phyloP scores from a whole-genome alignment of 2,888 invertebrate genomes.

The Coecobrya sp. region DNA sequence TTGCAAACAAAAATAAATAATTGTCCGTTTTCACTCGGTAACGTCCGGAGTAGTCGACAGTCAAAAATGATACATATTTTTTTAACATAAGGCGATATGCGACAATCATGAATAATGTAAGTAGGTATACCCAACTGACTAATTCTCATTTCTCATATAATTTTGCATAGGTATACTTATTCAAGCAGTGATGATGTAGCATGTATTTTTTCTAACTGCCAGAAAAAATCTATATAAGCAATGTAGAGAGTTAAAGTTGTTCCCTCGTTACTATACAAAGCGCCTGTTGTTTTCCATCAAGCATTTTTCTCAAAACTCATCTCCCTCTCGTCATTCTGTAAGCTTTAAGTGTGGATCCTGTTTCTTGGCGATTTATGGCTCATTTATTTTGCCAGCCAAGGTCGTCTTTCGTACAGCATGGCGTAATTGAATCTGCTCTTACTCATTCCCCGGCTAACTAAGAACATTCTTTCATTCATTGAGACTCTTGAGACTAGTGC shows the following conservation, averaged over 20 bases:
- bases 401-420: not conserved
- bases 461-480: not conserved
- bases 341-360: not conserved
- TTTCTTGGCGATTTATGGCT: not conserved
- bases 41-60: not conserved
- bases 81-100: not conserved
- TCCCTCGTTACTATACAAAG: no score
- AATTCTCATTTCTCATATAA: no score
- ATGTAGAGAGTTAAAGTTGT: no score
- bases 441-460: not conserved
- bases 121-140: no score
- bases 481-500: not conserved
- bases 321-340: not conserved
- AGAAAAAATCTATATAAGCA: no score
- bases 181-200: no score
- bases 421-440: not conserved
- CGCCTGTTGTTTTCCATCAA: no score
- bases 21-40: not conserved
- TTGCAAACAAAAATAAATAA: no score
- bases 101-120: not conserved
- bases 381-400: conserved; percentile 31
- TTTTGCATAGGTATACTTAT: no score
- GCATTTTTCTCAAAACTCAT: not conserved
- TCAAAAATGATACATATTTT: not conserved
- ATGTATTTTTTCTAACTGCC: no score